A percentile compares a stretch with the other conserved stretches of the same genome.
Evolutionary conservation across 2,797 vertebrate genomes (phyloP).

Genomic region (Coccyzus lansbergi): DNA sequence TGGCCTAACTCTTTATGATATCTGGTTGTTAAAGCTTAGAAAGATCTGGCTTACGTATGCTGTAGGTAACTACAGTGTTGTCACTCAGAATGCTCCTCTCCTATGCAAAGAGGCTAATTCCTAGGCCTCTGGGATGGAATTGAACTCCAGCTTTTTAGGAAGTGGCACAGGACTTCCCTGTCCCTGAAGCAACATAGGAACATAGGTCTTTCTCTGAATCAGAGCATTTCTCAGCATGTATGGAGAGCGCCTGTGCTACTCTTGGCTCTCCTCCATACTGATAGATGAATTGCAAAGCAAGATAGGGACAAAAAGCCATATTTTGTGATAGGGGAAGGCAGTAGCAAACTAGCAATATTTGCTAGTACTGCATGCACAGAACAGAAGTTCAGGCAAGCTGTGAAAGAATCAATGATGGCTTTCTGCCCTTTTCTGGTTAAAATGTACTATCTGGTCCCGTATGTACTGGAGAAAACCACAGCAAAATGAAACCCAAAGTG

Average conservation of each 20-base stretch:
- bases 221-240: constrained; percentile 1
- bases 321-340: not conserved
- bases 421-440: not conserved
- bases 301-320: not conserved
- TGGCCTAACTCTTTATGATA: not conserved
- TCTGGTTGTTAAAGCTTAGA: not conserved
- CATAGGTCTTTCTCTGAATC: not conserved
- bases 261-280: not conserved
- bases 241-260: not conserved
- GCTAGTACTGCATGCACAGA: not conserved
- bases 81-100: not conserved
- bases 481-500: not conserved
- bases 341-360: not conserved
- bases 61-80: not conserved
- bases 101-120: not conserved
- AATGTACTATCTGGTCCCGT: not conserved
- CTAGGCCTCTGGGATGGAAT: not conserved
- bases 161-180: not conserved
- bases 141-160: not conserved
- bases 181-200: not conserved
- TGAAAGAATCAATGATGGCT: not conserved
- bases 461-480: not conserved
- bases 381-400: not conserved
- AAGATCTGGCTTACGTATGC: not conserved
- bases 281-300: not conserved